Evolutionary conservation across 2,888 invertebrate species (phyloP).

Genomic region (Camponotus fellah): DNA sequence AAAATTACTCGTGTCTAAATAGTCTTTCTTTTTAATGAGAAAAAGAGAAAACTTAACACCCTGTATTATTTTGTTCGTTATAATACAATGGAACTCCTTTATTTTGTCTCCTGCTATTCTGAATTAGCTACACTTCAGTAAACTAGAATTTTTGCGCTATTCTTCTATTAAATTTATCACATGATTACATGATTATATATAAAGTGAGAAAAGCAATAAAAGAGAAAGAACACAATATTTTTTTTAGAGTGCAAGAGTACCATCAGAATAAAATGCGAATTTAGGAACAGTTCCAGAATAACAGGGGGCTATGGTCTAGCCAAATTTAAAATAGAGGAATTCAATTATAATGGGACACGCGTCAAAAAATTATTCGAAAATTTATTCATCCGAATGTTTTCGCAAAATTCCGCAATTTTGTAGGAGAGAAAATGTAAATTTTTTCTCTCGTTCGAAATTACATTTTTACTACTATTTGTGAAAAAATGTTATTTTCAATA

Average conservation of each 20-base stretch:
- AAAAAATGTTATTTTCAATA: slow-evolving; percentile 52
- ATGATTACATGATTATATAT: not conserved
- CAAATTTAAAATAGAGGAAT: not conserved
- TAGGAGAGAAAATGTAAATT: slow-evolving; percentile 12
- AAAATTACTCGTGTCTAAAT: not conserved
- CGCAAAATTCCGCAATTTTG: slow-evolving; percentile 23
- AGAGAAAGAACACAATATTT: not conserved
- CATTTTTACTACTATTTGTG: slow-evolving; percentile 41
- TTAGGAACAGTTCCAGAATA: not conserved
- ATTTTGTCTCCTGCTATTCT: not conserved
- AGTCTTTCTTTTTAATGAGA: not conserved
- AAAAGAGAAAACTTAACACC: not conserved
- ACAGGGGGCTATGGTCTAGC: not conserved
- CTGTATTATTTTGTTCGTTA: slow-evolving; percentile 21
- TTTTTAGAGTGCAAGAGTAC: not conserved
- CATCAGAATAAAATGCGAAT: not conserved
- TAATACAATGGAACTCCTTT: not conserved
- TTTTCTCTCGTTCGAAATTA: slow-evolving; percentile 12
- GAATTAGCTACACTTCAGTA: not conserved
- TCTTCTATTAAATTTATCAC: not conserved
- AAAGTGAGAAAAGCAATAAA: not conserved
- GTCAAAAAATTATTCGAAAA: slow-evolving; percentile 16
- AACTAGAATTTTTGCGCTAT: not conserved
- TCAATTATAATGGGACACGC: slow-evolving; percentile 22
- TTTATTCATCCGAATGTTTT: not conserved